Base-by-base conservation (phyloP, 2,888 invertebrate species). In the Lepidochitona cinerea region DNA sequence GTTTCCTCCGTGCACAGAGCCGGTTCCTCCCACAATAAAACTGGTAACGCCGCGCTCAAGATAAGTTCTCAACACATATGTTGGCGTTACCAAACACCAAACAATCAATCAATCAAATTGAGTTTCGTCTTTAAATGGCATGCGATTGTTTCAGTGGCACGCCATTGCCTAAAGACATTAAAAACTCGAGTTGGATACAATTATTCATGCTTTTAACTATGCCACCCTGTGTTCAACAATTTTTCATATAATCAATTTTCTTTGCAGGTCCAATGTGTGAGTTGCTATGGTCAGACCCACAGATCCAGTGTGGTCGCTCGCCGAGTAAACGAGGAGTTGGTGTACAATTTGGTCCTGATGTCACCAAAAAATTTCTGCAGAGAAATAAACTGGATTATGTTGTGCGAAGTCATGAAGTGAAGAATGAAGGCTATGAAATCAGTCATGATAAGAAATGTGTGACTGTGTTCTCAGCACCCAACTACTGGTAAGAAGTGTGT, bases 401-500 rank as follows among this genome's bases (percentile, higher is more conserved):
- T 83, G 95, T 99, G 74, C 93, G 99, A 74, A 97, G 97, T 91
- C 99, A 99, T 90, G 99, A 99, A 91, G 98, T 99, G 68, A 99
- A 99, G 92, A 95, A 95, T 84, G 95, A 96, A 73, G 99, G 99
- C 0, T 99, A 98, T 89, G 99, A 99, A 91, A 92, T 96, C 64
- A 95, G 96, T 36, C 99, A 99, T 89, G 94, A 96, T 87, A 97
- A 97, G 49, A 96, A 96, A 89, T 99, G 99, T 90, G 96, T 99
- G 89, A 99, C 99, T 14, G 98, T 99, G 67, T 99, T 99, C 93
- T 98, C 98, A 0, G 99, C 99, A 83, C 99, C 99, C 80, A 99
- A 99, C 91, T 99, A 99, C 93, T 99, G 99, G 97, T 97, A 91
- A 75, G 86, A 79, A 14, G n/a, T 49, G 49, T 23, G n/a, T n/a